A percentile compares a stretch with the other conserved stretches of the same genome.
phyloP scores from a whole-genome alignment of 2,888 invertebrate species.

The Hydrotaea diabolus region DNA sequence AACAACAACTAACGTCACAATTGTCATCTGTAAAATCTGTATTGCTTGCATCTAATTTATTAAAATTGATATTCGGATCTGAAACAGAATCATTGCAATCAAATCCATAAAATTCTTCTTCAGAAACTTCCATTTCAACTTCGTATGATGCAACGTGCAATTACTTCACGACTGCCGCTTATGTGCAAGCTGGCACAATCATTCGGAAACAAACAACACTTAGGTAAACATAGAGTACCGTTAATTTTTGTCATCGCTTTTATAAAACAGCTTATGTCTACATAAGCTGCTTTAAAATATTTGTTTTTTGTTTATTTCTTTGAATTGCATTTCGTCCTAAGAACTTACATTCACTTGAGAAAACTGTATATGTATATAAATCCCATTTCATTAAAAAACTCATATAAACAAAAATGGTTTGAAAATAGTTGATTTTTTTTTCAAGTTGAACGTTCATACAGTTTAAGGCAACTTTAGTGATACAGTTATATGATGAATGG shows the following conservation, averaged over 20 bases:
- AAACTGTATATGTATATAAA: slow-evolving; percentile 17
- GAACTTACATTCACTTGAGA: slow-evolving; percentile 11
- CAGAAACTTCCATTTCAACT: background rate
- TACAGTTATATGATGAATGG: slow-evolving; percentile 5
- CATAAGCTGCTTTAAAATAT: slow-evolving; percentile 32
- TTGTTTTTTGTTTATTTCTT: slow-evolving; percentile 7
- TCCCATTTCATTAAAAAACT: too few species aligned
- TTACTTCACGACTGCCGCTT: slow-evolving; percentile 30
- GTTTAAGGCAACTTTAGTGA: background rate
- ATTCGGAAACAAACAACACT: slow-evolving; percentile 28
- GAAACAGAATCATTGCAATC: slow-evolving; percentile 28
- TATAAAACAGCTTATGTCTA: slow-evolving; percentile 23
- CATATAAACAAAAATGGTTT: background rate
- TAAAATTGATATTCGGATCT: slow-evolving; percentile 21
- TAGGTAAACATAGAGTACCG: slow-evolving; percentile 36
- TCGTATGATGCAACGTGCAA: slow-evolving; percentile 12
- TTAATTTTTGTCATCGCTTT: slow-evolving; percentile 11
- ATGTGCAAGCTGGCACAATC: slow-evolving; percentile 25
- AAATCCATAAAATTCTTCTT: slow-evolving; percentile 27
- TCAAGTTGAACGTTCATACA: slow-evolving; percentile 4
- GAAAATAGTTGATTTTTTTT: background rate
- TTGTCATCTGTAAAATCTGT: slow-evolving; percentile 22
- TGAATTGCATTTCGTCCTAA: background rate
- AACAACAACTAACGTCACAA: slow-evolving; percentile 25
- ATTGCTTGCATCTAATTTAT: slow-evolving; percentile 11